phyloP scores from a whole-genome alignment of 2,888 invertebrate species.

The Noctua comes region DNA sequence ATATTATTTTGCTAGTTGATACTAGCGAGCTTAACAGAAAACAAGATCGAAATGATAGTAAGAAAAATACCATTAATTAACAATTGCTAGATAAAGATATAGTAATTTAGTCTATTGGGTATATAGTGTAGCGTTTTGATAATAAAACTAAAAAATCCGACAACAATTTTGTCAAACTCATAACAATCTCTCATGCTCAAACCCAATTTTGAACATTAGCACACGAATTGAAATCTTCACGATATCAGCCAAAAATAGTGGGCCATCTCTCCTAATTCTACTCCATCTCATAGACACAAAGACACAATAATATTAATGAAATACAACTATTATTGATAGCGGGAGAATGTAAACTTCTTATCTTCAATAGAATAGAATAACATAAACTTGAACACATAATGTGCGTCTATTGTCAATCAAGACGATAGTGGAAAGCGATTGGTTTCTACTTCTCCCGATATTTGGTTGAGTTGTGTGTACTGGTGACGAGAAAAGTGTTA shows the following conservation, averaged over 20 bases:
- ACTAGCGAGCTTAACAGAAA: background rate
- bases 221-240: background rate
- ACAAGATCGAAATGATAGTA: background rate
- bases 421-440: conserved; percentile 36
- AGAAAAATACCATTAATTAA: background rate
- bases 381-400: conserved; percentile 33
- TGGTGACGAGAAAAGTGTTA: conserved; percentile 18
- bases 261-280: background rate
- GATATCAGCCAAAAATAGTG: background rate
- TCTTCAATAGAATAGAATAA: conserved; percentile 44
- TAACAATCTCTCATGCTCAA: background rate
- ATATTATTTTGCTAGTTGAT: background rate
- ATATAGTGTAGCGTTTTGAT: background rate
- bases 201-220: background rate
- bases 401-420: conserved; percentile 60
- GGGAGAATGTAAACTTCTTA: conserved; percentile 44
- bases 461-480: conserved; percentile 47
- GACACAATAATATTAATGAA: conserved; percentile 5
- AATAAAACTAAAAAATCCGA: background rate
- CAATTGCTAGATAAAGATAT: background rate
- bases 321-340: conserved; percentile 19
- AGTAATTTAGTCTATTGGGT: background rate
- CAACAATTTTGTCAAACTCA: background rate
- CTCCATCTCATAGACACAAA: background rate
- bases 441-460: conserved; percentile 19